Conservation (phyloP, 2,113 vertebrate species). For the Talpa occidentalis region DNA sequence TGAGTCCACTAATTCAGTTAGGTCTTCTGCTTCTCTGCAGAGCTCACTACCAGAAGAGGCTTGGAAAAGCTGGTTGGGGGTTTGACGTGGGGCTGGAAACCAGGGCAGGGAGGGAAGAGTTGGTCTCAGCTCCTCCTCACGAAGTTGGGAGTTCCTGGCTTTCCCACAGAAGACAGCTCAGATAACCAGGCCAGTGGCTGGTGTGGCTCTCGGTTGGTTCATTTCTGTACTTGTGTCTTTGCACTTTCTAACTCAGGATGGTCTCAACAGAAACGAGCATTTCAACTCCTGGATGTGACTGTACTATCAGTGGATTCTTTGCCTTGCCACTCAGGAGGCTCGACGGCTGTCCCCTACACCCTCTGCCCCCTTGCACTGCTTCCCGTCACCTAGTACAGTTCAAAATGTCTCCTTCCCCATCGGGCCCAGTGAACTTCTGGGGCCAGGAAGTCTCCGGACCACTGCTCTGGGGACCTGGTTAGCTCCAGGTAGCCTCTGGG, state of each 20-base stretch:
- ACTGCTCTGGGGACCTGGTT: not conserved
- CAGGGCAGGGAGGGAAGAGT: not conserved
- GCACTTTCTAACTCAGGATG: not conserved
- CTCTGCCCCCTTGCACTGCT: not conserved
- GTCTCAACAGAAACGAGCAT: not conserved
- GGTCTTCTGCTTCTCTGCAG: not conserved
- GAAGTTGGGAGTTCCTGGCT: not conserved
- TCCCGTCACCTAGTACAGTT: not conserved
- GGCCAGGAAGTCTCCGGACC: not conserved
- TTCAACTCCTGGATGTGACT: not conserved
- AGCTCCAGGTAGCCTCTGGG: not conserved
- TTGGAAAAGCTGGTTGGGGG: not conserved
- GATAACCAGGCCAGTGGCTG: not conserved
- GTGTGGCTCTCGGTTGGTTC: not conserved
- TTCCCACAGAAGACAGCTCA: not conserved
- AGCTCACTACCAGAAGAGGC: not conserved
- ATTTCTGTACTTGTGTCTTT: not conserved
- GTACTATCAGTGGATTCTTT: not conserved
- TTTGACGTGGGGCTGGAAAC: not conserved
- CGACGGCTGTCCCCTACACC: not conserved
- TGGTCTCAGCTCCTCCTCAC: not conserved
- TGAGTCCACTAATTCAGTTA: constrained; percentile 3
- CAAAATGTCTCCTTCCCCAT: not conserved
- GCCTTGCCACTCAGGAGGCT: not conserved
- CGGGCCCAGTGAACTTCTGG: not conserved